These are phyloP conservation scores for Halcyon leucocephala DNA, from an alignment of 2,797 vertebrate genomes.

Conservation along the genomic window DNA sequence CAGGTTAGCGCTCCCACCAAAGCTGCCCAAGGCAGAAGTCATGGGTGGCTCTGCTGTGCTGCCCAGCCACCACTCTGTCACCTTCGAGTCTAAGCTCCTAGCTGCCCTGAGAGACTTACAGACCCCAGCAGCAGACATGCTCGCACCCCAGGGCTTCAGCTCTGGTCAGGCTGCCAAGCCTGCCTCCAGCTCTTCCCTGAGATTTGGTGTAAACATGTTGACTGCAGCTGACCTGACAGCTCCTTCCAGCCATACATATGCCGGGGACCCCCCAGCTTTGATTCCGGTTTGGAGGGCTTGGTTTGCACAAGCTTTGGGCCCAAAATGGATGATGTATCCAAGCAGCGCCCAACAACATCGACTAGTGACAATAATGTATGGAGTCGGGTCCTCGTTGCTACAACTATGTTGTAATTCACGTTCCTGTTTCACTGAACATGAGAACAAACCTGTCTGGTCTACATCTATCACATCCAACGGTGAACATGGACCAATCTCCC, in stretches of 20 bases:
- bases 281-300: not conserved
- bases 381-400: not conserved
- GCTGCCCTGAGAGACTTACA: not conserved
- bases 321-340: not conserved
- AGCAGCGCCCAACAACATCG: fast-evolving
- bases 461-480: not conserved
- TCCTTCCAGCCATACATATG: fast-evolving
- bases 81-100: fast-evolving
- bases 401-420: not conserved
- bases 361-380: not conserved
- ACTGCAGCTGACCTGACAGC: not conserved
- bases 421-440: not conserved
- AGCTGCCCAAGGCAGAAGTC: not conserved
- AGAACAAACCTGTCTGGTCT: not conserved
- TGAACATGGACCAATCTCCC: fast-evolving
- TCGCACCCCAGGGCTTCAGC: not conserved
- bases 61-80: not conserved
- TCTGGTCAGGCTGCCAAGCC: not conserved
- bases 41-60: fast-evolving
- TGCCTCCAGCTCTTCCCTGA: not conserved
- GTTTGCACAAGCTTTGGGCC: not conserved
- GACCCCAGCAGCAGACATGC: fast-evolving
- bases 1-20: not conserved
- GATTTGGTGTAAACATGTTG: not conserved
- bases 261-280: fast-evolving